Evolutionary conservation across 2,113 vertebrate species (phyloP), one percentile per base, ranked within the genome.

Genomic region (Macquaria ambigua): DNA sequence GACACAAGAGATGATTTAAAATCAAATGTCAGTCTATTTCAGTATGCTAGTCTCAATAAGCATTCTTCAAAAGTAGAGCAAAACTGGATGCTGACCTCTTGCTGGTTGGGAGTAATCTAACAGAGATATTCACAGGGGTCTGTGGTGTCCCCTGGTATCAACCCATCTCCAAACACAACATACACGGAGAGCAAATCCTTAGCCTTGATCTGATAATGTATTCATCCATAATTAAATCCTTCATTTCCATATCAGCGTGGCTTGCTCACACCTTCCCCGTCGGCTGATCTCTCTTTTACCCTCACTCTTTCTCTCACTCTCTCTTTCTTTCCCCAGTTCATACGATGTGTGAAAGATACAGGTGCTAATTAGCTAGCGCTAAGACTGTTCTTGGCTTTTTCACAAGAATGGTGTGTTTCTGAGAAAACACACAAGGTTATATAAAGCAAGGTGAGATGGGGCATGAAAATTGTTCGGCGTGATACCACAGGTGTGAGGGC

Each of bases 201-300:
- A 66, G 88, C 90, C 83, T 92, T 91, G 85, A 92, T 93, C 89
- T 88, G 78, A 91, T 92, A 93, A 94, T 89, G 87, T 90, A 90
- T 93, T 94, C 91, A 89, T 94, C 89, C 83, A 90, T 94, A 95
- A 96, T 95, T 95, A 95, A 95, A 92, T 75, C 25, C 78, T 75
- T 79, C 80, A 93, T 95, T 93, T 94, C 86, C 94, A 96, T 94
- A 92, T 92, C 78, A 81, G 90, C 82, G 31, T 73, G 23, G 77
- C 90, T 81, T 70, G 84, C 91, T 94, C 92, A 86, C 94, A 94
- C 91, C 79, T 93, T 87, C 85, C 55, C 69, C 4, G 21, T 83
- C 64, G 70, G 68, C 79, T 90, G 87, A 84, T 85, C 86, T 70
- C 61, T 70, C 61, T 77, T 68, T 89, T 64, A 37, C 77, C 58